Evolutionary conservation across 2,113 vertebrate genomes (phyloP), one percentile per base, ranked within the genome.

Genomic region (Takifugu bimaculatus): DNA sequence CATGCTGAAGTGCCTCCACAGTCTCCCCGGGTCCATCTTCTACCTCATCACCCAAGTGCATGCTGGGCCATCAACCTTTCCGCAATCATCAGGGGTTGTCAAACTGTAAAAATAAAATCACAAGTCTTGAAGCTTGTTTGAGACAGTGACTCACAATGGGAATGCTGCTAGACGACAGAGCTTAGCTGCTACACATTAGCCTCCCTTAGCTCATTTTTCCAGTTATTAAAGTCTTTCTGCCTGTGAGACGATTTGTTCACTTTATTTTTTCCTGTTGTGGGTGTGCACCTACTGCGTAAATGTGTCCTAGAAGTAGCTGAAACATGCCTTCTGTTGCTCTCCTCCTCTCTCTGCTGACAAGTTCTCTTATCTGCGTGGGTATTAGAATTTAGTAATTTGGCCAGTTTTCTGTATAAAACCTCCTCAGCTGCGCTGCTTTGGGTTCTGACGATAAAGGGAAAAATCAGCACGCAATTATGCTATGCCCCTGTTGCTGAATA

Each of bases 201-300:
- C 35, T 39, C 35, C 11, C 9, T 11, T 39, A 39, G 35, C 35
- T 10, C 11, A 39, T 39, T 39, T 39, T 11, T 39, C 35, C 35
- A 39, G 35, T 39, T 39, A 39, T 39, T 10, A 39, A 39, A 10
- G 35, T 39, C 35, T 32, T 4, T 32, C 29, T 11, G 35, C 11
- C 7, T 52, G 13, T 48, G 63, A 59, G 57, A 51, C 59, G 72
- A 65, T 77, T 73, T 79, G 69, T 74, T 68, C 71, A 69, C 73
- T 77, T 82, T 86, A 74, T 79, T 77, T 79, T 57, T 54, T 72
- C 78, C 70, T 77, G 68, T 80, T 74, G 82, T 81, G 77, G 79
- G 75, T 64, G 84, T 82, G 77, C 70, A 82, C 81, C 79, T 77
- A 74, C 81, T 81, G 74, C 67, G 77, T 72, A 70, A 82, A 75